Evolutionary conservation across 2,113 vertebrate genomes (phyloP).

Genomic region (Colossoma macropomum): DNA sequence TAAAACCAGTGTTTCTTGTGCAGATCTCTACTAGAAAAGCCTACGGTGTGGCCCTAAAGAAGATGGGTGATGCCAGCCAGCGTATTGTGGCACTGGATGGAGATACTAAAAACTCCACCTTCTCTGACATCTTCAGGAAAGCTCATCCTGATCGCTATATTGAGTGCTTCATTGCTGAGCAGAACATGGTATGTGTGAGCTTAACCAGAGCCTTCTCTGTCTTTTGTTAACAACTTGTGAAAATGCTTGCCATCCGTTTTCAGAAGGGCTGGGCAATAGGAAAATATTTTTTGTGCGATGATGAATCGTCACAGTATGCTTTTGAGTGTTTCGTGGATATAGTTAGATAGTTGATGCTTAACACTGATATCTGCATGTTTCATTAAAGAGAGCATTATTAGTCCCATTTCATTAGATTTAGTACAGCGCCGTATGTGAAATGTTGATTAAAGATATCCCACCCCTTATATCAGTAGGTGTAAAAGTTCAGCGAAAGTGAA

Average conservation of each 20-base stretch:
- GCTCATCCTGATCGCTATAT: constrained; percentile 84
- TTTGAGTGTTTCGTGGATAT: no score
- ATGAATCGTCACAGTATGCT: no score
- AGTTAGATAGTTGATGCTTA: no score
- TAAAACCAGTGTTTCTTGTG: constrained; percentile 1
- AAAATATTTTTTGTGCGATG: no score
- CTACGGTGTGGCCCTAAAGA: constrained; percentile 83
- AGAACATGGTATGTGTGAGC: constrained; percentile 81
- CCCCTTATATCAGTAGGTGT: background rate
- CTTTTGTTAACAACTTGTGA: background rate
- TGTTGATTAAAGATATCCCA: no score
- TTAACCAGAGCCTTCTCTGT: no score
- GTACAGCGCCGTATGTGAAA: no score
- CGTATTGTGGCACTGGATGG: constrained; percentile 84
- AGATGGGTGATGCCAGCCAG: constrained; percentile 76
- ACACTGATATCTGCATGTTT: no score
- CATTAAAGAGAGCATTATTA: no score
- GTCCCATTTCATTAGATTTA: no score
- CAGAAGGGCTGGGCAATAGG: no score
- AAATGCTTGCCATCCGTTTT: no score
- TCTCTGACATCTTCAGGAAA: constrained; percentile 82
- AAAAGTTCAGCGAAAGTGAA: background rate
- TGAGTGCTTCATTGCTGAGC: constrained; percentile 87
- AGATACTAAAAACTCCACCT: constrained; percentile 88
- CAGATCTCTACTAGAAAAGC: constrained; percentile 84